These are phyloP conservation scores for Agrochola lychnidis DNA, from an alignment of 2,888 invertebrate genomes.

Conservation along the genomic window DNA sequence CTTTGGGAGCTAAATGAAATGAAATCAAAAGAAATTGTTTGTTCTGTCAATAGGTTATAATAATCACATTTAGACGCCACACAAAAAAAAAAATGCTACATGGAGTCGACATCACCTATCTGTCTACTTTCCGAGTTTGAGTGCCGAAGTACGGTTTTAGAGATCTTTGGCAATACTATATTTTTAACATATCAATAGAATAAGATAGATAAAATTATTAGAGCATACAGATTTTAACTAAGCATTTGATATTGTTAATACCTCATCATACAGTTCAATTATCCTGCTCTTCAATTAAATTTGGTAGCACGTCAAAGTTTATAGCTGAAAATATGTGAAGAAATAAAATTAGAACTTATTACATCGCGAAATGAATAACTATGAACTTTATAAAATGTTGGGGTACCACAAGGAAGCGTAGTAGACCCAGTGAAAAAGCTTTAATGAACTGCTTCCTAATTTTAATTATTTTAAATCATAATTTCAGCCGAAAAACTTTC, in stretches of 20 bases:
- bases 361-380: neutral
- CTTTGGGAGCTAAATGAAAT: too few species aligned
- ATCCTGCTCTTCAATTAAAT: neutral
- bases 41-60: too few species aligned
- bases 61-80: too few species aligned
- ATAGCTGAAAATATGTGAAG: too few species aligned
- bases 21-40: too few species aligned
- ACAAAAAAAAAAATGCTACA: too few species aligned
- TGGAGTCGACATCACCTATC: too few species aligned
- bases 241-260: neutral
- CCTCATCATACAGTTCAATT: neutral
- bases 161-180: neutral
- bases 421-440: neutral
- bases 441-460: neutral
- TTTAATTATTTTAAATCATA: neutral
- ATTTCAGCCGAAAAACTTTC: too few species aligned
- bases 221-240: neutral
- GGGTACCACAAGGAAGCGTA: neutral
- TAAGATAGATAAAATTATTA: neutral
- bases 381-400: too few species aligned
- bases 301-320: neutral
- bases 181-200: neutral
- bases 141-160: neutral
- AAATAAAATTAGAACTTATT: neutral
- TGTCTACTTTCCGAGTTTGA: neutral